Base-by-base conservation (phyloP, 2,113 vertebrate species). In the Melospiza melodia region DNA sequence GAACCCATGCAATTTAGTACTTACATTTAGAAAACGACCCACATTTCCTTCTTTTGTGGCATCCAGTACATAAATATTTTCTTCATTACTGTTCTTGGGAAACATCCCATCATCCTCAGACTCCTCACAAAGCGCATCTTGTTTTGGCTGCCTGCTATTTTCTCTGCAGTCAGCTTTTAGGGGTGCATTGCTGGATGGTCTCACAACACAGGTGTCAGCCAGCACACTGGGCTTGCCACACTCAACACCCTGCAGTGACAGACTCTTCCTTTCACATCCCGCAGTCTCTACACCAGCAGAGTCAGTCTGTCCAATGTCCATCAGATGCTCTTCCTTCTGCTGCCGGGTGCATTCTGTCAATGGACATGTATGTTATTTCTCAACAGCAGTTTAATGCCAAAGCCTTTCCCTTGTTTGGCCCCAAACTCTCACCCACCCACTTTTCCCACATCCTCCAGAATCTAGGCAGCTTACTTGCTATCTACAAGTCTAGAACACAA, bases 11-110 rank as follows among this genome's bases (percentile, higher is more conserved):
- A 89, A 44, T 10, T 63, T 72, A 33, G 55, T 94, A 98, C 98
- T 98, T 96, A 99, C 99, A 12, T 99, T 99, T 75, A 99, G 96
- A 95, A 99, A 99, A 65, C 99, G 98, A 80, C 98, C 98, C 65
- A 99, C 99, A 48, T 99, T 99, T 93, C 99, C 99, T 97, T 99
- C 99, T 95, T 97, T 98, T 58, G 98, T 98, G 73, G 99, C 99
- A 95, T 99, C 99, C 77, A 99, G 86, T 37, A 98, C 73, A 96
- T 98, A 98, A 27, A 55, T 39, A 73, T 67, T 94, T 72, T 86
- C 95, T 76, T 97, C 76, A 49, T 10, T 55, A 46, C 61, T 73
- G 16, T 87, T 94, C 39, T 82, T 83, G 54, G 54, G 41, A 88
- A 78, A 62, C 1, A 30, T 68, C 43, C 52, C 55, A 22, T 73